Evolutionary conservation across 1,140 invertebrate genomes (phyloP).

Genomic region (Drosophila pallidifrons): DNA sequence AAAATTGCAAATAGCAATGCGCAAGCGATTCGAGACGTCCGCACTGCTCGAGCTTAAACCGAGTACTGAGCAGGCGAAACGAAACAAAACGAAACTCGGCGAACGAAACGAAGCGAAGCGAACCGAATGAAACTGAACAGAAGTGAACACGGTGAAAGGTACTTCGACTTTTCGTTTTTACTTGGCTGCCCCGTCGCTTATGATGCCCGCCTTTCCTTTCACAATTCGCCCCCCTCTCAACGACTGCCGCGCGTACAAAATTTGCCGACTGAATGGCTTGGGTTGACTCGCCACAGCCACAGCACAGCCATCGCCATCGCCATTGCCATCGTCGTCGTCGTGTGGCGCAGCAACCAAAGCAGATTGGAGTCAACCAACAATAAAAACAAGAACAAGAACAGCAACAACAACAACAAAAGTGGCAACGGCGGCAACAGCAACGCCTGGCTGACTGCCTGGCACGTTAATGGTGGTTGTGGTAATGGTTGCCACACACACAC

Average conservation of each 20-base stretch:
- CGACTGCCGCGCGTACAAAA: conserved; percentile 65
- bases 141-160: conserved; percentile 49
- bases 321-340: conserved; percentile 52
- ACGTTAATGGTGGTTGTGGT: conserved; percentile 83
- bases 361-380: conserved; percentile 84
- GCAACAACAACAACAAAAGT: conserved; percentile 51
- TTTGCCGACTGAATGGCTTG: conserved; percentile 76
- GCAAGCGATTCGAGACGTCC: conserved; percentile 39
- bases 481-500: conserved; percentile 75
- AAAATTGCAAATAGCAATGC: conserved; percentile 1
- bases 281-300: conserved; percentile 53
- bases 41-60: conserved; percentile 61
- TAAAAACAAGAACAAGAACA: conserved; percentile 77
- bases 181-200: conserved; percentile 45
- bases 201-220: conserved; percentile 44
- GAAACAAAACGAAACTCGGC: conserved; percentile 3
- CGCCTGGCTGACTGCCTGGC: conserved; percentile 73
- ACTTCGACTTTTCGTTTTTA: conserved; percentile 64
- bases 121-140: conserved; percentile 24
- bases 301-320: conserved; percentile 55
- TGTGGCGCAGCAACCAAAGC: conserved; percentile 83
- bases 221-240: conserved; percentile 33
- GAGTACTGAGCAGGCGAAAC: conserved; percentile 57
- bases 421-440: conserved; percentile 66
- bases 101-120: conserved; percentile 15